Evolutionary conservation across 1,140 invertebrate genomes (phyloP), one percentile per base, ranked within the genome.

Genomic region (Psilanteris sp.): DNA sequence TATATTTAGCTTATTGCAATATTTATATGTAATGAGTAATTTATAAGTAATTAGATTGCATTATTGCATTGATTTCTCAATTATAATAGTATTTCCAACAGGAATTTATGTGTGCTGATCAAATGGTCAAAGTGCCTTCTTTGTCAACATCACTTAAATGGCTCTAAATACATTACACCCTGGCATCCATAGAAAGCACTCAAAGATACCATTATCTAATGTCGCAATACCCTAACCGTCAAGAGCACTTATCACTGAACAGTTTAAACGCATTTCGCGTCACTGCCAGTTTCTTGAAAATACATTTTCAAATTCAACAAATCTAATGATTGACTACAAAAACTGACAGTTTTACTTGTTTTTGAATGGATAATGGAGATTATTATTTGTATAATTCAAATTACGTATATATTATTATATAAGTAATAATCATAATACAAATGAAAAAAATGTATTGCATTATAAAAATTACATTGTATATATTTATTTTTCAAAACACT

Each of bases 61-160:
- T 20, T 5, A 20, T 20, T 20, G 18, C 5, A 20, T 3, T 2
- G 5, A 3, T 3, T 20, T 20, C 18, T 20, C 18, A n/a, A n/a
- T n/a, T n/a, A 2, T 5, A 20, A 20, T 20, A 5, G 39, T 43
- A 11, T n/a, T 3, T 22, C 26, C 39, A 10, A 43, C 5, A 22
- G 39, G 13, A 34, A 15, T 29, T 41, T 4, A 18, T 8, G 13
- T 14, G 8, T 9, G 11, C 44, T 8, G 32, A 48, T 57, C 52
- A 43, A 57, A 57, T 7, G 15, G 48, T 43, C 36, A 24, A 57
- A 41, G 52, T 57, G 52, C 52, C 52, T 57, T 57, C 52, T 31
- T 6, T 15, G 22, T 55, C 5, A 6, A 39, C 20, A 29, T 39
- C 9, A 10, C 5, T 20, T 4, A 22, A 3, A 22, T 27, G 41